These are phyloP conservation scores for Campopleginae sp. DNA, from an alignment of 2,888 invertebrate species.

Conservation along the genomic window DNA sequence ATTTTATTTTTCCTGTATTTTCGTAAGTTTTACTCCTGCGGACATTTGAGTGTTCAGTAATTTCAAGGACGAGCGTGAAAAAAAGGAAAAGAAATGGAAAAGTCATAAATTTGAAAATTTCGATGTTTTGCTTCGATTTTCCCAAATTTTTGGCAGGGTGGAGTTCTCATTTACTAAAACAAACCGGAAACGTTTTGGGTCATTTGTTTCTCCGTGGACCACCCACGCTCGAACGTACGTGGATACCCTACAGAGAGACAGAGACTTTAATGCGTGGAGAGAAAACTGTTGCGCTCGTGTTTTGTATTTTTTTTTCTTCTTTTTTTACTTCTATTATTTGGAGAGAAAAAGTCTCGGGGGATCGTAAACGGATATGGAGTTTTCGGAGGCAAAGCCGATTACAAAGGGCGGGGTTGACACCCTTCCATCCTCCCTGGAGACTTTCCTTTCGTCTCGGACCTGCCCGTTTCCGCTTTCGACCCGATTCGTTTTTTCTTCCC, in stretches of 20 bases:
- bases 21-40: neutral
- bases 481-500: neutral
- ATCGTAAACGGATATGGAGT: constrained; percentile 69
- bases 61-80: neutral
- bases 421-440: constrained; percentile 66
- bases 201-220: constrained; percentile 34
- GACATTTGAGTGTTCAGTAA: neutral
- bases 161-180: neutral
- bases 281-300: constrained; percentile 34
- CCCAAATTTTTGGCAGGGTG: neutral
- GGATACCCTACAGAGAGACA: constrained; percentile 22
- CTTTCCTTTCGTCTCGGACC: constrained; percentile 55
- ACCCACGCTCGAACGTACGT: constrained; percentile 39
- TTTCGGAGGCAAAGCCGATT: constrained; percentile 71
- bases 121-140: neutral
- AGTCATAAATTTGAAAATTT: neutral
- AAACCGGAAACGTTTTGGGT: constrained; percentile 17
- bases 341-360: constrained; percentile 18
- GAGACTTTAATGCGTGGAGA: constrained; percentile 54
- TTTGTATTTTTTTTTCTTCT: constrained; percentile 20
- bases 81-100: neutral
- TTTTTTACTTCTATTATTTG: neutral
- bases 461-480: constrained; percentile 30
- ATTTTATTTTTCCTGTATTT: neutral
- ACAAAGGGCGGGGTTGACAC: constrained; percentile 67